Base-by-base conservation (phyloP, 1,140 invertebrate genomes). In the Apis laboriosa region DNA sequence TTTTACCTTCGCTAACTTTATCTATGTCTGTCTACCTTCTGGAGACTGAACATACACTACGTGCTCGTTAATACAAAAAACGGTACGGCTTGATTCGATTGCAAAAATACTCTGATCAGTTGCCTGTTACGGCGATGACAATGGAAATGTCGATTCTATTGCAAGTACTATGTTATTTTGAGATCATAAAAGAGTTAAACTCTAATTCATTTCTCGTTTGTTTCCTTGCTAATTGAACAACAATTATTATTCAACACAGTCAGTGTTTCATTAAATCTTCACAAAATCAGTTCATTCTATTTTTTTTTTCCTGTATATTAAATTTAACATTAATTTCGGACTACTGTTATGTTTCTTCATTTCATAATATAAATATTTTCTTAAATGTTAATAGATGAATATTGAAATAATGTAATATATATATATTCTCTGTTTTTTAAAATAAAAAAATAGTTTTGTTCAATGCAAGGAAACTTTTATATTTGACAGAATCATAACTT, bases 31-130 rank as follows among this genome's bases (percentile, higher is more conserved):
- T 73, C 75, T 80, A 76, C 67, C 72, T 68, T 73, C 55, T 49
- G 61, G 61, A 78, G 34, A 83, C 51, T 64, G 67, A 67, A 88
- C 64, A 70, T 70, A 51, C 56, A 80, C 72, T 74, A 79, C 21
- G 78, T 74, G 82, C 82, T 85, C 68, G 77, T 85, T 77, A 82
- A 89, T 75, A 72, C 66, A 68, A 90, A 90, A 83, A 85, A 82
- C 88, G 89, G 86, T 90, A 90, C 84, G 90, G 87, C 84, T 88
- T 84, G 84, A 86, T 87, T 89, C 84, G 85, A 86, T 89, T 83
- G 64, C 79, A 83, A 79, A 85, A 85, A 67, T 87, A 78, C 79
- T 88, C 72, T 73, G 84, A 88, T 88, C 84, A 85, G 68, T 88
- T 88, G 76, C 80, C 87, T 88, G 21, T 82, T 61, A 66, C 60